Base-by-base conservation (phyloP, 1,140 invertebrate genomes). In the Nomia melanderi region DNA sequence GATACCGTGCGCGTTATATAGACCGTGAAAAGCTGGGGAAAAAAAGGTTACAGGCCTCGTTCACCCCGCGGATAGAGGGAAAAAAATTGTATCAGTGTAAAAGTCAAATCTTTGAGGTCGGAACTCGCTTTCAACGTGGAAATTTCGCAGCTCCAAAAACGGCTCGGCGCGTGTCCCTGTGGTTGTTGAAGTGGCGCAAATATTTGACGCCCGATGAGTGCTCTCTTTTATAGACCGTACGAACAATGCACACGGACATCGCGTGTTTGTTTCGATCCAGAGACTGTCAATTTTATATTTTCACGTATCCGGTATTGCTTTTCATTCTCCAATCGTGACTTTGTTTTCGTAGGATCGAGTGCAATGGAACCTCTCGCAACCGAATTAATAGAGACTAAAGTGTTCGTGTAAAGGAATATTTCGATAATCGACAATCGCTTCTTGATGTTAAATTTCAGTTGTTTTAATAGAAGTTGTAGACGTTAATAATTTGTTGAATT, bases 151-250 rank as follows among this genome's bases (percentile, higher is more conserved):
- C 27, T 69, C 20, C 12, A 41, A 7, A 56, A 81, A 63, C 12
- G n/a, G 17, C 27, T 60, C 56, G 73, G 36, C 54, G 36, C 63
- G 23, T 78, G 66, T 70, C 81, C 88, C 87, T 81, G 82, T 87
- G 86, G 74, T 74, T 82, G 78, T 71, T 84, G 78, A 81, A 86
- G 85, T 87, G 78, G 83, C 41, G 86, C 87, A 89, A 89, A 90
- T 88, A 90, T 88, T 89, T 87, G 85, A 88, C 82, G 75, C 81
- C 62, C 81, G 74, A 81, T 71, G 82, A 88, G 84, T 83, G 79
- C 72, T 70, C 74, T 72, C 81, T 78, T 81, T 57, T 65, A 44
- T 27, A 71, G 8, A 23, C 5, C 54, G n/a, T 78, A 5, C 47
- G n/a, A 76, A 69, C 41, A 77, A 74, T 60, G 67, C 60, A 47